These are phyloP conservation scores for Pteruthius melanotis DNA, from an alignment of 2,113 vertebrate genomes.

Conservation along the genomic window DNA sequence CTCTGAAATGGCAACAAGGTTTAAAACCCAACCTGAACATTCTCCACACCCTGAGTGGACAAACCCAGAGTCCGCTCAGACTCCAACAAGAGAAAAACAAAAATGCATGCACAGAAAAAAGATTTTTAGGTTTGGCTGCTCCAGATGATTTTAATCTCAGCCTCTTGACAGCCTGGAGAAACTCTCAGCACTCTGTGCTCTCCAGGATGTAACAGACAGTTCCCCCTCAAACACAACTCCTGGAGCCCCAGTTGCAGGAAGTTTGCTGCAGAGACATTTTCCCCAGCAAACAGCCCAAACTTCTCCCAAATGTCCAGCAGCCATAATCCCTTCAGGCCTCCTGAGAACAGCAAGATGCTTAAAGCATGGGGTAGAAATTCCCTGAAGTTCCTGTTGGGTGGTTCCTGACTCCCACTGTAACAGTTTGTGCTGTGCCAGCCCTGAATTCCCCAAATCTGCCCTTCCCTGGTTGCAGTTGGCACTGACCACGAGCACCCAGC, in stretches of 20 bases:
- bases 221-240: background rate
- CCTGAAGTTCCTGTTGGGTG: background rate
- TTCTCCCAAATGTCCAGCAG: background rate
- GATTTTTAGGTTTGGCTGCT: background rate
- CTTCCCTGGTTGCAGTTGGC: background rate
- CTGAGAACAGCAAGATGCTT: background rate
- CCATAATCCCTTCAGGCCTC: background rate
- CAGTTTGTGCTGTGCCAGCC: background rate
- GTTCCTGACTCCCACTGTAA: background rate
- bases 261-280: background rate
- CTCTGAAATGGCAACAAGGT: background rate
- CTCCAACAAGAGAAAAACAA: background rate
- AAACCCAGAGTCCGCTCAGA: background rate
- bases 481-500: background rate
- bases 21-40: background rate
- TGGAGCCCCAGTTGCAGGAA: background rate
- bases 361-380: background rate
- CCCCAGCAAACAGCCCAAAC: background rate
- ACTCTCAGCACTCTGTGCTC: background rate
- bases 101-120: background rate
- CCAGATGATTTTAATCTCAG: background rate
- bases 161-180: background rate
- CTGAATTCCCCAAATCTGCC: background rate
- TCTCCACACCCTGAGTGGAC: background rate
- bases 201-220: background rate